phyloP scores from a whole-genome alignment of 2,113 vertebrate species.

The Caretta caretta region DNA sequence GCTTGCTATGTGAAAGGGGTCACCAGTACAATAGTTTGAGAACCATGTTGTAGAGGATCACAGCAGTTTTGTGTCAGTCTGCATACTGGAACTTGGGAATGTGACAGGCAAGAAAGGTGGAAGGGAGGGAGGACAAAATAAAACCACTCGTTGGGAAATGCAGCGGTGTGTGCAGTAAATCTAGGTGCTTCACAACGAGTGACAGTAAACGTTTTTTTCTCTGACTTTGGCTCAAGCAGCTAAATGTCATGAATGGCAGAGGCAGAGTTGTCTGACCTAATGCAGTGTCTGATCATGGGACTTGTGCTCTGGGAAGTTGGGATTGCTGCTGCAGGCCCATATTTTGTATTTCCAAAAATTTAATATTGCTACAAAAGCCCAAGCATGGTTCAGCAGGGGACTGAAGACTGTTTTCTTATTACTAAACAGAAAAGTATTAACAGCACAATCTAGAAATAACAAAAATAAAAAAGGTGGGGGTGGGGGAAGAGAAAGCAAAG shows the following conservation, averaged over 20 bases:
- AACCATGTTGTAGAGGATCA: not conserved
- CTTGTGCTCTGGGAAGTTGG: not conserved
- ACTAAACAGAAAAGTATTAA: conserved; percentile 80
- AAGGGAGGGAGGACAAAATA: conserved; percentile 47
- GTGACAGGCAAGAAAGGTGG: conserved; percentile 50
- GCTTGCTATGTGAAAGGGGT: too few relatives aligned
- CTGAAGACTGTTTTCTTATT: conserved; percentile 78
- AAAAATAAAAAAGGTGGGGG: conserved; percentile 46
- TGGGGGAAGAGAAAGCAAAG: not conserved
- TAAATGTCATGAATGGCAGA: accelerated
- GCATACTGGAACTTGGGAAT: not conserved
- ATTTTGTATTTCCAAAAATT: conserved; percentile 47
- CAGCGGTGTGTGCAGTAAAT: not conserved
- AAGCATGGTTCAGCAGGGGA: conserved; percentile 38
- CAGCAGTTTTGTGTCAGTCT: conserved; percentile 35
- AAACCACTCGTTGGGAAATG: not conserved
- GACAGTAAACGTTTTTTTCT: accelerated
- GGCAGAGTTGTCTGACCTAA: not conserved
- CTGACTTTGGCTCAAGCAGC: accelerated
- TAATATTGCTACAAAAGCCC: conserved; percentile 1
- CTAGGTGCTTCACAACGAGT: not conserved
- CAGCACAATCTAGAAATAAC: conserved; percentile 79
- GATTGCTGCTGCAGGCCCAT: not conserved
- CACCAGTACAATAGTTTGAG: too few relatives aligned
- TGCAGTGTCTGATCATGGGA: accelerated